Conservation (phyloP, 2,888 invertebrate species). For the Atrina japonica region DNA sequence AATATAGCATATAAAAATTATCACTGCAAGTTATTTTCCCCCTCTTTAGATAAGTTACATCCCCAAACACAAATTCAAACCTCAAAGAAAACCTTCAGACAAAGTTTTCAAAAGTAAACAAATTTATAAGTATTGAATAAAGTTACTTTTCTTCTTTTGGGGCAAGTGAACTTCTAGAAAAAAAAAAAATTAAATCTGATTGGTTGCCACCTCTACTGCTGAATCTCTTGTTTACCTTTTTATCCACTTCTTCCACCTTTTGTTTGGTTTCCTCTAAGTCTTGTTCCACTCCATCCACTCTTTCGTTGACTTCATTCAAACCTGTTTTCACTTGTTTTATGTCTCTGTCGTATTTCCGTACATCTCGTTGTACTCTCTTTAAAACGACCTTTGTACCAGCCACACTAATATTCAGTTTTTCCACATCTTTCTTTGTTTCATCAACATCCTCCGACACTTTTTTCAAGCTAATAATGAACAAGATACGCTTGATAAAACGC, state of each 20-base stretch:
- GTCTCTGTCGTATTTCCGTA: constrained; percentile 62
- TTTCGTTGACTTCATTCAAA: constrained; percentile 56
- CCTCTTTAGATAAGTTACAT: no score
- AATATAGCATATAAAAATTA: no score
- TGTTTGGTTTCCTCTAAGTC: constrained; percentile 64
- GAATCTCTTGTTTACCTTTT: constrained; percentile 70
- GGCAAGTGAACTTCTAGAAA: no score
- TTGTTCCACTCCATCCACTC: constrained; percentile 59
- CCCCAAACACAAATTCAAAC: no score
- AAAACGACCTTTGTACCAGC: constrained; percentile 61
- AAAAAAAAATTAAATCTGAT: no score
- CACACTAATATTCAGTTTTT: constrained; percentile 63
- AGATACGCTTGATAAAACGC: neutral
- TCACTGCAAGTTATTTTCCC: no score
- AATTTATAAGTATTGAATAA: no score
- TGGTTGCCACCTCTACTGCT: no score
- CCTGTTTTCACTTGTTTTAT: constrained; percentile 53
- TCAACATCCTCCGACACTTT: constrained; percentile 63
- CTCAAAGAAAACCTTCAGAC: no score
- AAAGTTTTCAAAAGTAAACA: no score
- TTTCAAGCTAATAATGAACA: constrained; percentile 55
- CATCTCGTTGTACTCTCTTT: constrained; percentile 59
- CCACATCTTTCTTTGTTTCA: constrained; percentile 62
- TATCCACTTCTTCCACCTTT: constrained; percentile 74
- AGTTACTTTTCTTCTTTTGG: no score